Evolutionary conservation across 2,797 vertebrate species (phyloP).

Genomic region (Holocentrus rufus): DNA sequence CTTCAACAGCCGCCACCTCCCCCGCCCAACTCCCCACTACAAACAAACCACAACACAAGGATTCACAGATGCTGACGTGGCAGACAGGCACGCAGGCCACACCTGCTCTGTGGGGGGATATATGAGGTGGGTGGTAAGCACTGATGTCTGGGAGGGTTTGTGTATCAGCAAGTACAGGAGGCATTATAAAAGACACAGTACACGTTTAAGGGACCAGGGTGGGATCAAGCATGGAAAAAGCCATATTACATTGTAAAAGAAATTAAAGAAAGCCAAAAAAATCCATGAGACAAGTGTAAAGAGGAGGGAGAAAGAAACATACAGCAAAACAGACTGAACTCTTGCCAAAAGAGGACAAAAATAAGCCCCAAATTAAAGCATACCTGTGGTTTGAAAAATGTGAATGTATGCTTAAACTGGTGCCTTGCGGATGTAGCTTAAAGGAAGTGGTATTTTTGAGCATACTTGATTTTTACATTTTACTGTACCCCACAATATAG

Average conservation of each 20-base stretch:
- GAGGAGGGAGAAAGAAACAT: conserved; percentile 6
- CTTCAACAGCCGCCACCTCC: conserved; percentile 22
- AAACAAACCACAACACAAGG: conserved; percentile 74
- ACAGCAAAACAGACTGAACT: conserved; percentile 21
- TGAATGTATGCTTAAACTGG: conserved; percentile 43
- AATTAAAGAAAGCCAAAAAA: conserved; percentile 23
- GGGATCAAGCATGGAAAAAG: conserved; percentile 34
- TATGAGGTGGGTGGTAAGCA: conserved; percentile 39
- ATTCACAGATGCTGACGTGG: conserved; percentile 62
- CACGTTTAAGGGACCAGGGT: conserved; percentile 22
- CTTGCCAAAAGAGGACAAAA: conserved; percentile 48
- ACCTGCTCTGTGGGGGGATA: conserved; percentile 56
- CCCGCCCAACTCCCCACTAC: conserved; percentile 42
- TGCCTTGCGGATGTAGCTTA: conserved; percentile 31
- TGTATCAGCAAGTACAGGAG: conserved; percentile 24
- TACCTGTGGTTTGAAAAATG: conserved; percentile 73
- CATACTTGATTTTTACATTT: conserved; percentile 45
- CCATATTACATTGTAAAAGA: conserved; percentile 10
- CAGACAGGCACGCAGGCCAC: conserved; percentile 47
- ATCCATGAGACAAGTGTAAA: conserved; percentile 22
- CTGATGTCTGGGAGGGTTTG: conserved; percentile 3
- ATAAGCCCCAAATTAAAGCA: conserved; percentile 58
- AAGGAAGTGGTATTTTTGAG: conserved; percentile 32
- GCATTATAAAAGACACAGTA: conserved; percentile 7
- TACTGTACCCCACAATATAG: conserved; percentile 27